Conservation (phyloP, 2,113 vertebrate genomes). For the Chloebia gouldiae region DNA sequence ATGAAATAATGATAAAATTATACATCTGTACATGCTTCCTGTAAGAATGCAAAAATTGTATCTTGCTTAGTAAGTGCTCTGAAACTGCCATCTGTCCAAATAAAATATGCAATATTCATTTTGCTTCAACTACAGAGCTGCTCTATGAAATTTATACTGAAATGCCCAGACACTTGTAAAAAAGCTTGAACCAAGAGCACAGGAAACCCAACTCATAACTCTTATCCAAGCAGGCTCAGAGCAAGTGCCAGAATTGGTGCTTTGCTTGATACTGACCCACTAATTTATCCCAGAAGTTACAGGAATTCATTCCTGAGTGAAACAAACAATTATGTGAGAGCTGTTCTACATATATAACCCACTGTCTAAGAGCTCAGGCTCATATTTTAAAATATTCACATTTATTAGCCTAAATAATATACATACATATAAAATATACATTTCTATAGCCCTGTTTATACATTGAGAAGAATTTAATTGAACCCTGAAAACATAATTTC, state of each 20-base stretch:
- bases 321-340: slow-evolving; percentile 1
- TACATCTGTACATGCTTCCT: neutral
- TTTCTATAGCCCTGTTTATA: neutral
- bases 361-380: neutral
- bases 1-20: slow-evolving; percentile 13
- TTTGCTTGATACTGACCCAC: neutral
- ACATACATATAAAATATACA: neutral
- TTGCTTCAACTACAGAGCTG: neutral
- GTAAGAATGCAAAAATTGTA: neutral
- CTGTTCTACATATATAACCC: neutral
- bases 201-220: neutral
- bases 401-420: slow-evolving; percentile 8
- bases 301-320: neutral
- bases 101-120: neutral
- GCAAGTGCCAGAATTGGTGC: neutral
- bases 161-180: neutral
- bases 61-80: slow-evolving; percentile 5
- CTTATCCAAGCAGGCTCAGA: neutral
- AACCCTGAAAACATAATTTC: neutral
- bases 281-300: neutral
- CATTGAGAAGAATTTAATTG: neutral
- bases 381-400: neutral
- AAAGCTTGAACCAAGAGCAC: neutral
- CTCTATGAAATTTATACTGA: neutral
- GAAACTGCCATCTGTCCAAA: neutral